Evolutionary conservation across 1,140 invertebrate genomes (phyloP), one percentile per base, ranked within the genome.

Genomic region (Carposina sasakii): DNA sequence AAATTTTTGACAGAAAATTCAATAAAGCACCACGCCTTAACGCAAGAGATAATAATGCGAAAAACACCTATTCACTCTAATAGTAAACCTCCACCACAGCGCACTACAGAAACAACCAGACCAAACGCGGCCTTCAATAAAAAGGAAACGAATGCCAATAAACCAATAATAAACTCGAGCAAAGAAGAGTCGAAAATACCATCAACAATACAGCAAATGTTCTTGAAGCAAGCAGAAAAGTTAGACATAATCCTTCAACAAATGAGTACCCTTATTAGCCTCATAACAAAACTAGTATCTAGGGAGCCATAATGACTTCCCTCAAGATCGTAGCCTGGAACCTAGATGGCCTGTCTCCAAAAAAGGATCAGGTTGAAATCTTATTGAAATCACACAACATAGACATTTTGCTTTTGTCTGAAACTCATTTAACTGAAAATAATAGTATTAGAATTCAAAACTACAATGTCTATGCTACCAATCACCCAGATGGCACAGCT

Each of bases 191-290:
- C 4, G 13, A 34, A 4, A 6, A 15, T 9, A 5, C 6, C 8
- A 6, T 10, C 31, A 9, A 34, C 31, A 12, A 12, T 26, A 15
- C 10, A 42, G 9, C n/a, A 42, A 24, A 42, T 42, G 23, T 15
- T 42, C 9, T 36, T 37, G 39, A 30, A 37, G 19, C 51, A 58
- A 47, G 2, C 34, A 13, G 36, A 47, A 19, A 58, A 54, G 22
- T 19, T 54, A 6, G 56, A 58, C 13, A 15, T 49, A 4, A 28
- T 62, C 22, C 15, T 58, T 19, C 42, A 57, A 54, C 53, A 61
- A 36, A 54, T 57, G 49, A 55, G 54, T 20, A 52, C 51, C n/a
- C n/a, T 57, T n/a, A 37, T 61, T 12, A 36, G 19, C 13, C 54
- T 57, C 28, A 61, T 61, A 48, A 52, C 47, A 20, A 49, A 43